phyloP scores from a whole-genome alignment of 2,888 invertebrate species.

The Tuberolachnus salignus region DNA sequence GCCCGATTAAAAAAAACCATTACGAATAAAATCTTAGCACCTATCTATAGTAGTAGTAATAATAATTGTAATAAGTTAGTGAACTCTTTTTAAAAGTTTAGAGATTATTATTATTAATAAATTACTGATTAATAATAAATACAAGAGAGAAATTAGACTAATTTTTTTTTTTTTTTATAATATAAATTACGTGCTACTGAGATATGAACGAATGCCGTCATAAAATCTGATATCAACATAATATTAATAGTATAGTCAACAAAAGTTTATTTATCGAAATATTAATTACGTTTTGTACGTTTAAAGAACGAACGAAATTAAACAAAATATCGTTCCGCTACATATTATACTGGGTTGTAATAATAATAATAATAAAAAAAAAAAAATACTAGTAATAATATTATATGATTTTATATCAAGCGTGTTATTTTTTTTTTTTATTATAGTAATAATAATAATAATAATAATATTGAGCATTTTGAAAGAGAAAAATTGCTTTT shows the following conservation, averaged over 20 bases:
- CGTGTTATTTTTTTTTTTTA: not conserved
- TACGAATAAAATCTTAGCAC: constrained; percentile 48
- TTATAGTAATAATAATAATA: not conserved
- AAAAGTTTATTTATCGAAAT: constrained; percentile 12
- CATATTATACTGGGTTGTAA: constrained; percentile 20
- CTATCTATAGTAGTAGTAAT: constrained; percentile 41
- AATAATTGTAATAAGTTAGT: constrained; percentile 44
- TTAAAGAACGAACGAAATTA: constrained; percentile 7
- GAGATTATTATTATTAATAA: constrained; percentile 24
- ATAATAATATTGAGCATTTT: constrained; percentile 37
- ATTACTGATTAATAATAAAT: constrained; percentile 30
- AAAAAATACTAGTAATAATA: constrained; percentile 8
- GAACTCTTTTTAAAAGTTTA: constrained; percentile 22
- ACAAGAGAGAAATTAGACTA: constrained; percentile 38
- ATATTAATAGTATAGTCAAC: not conserved
- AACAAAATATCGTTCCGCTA: constrained; percentile 18
- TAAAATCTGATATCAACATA: constrained; percentile 13
- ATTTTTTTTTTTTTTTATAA: too few relatives aligned
- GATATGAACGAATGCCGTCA: constrained; percentile 18
- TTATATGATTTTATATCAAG: constrained; percentile 15
- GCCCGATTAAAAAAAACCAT: constrained; percentile 36
- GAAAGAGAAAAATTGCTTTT: constrained; percentile 42
- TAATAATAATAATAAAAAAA: not conserved
- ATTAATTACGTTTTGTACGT: not conserved
- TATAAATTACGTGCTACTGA: constrained; percentile 18